Evolutionary conservation across 2,797 vertebrate genomes (phyloP).

Genomic region (Scolopax bukidnonensis): DNA sequence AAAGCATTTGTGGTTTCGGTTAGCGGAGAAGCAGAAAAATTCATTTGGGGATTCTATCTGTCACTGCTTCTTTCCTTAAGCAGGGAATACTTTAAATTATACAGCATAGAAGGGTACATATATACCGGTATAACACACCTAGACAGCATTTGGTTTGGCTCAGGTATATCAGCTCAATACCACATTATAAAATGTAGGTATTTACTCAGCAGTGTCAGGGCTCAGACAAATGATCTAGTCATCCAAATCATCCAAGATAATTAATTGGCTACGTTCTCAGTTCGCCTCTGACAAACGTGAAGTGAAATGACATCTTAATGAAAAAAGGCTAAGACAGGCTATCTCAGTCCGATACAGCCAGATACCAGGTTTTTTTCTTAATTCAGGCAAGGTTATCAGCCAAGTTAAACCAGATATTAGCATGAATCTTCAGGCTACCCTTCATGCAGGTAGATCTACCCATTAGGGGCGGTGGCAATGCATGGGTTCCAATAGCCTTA

Average conservation of each 20-base stretch:
- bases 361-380: background rate
- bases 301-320: background rate
- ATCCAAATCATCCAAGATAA: conserved; percentile 9
- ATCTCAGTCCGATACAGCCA: background rate
- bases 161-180: background rate
- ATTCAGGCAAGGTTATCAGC: background rate
- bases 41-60: background rate
- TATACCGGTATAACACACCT: background rate
- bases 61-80: background rate
- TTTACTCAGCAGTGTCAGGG: conserved; percentile 5
- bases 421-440: background rate
- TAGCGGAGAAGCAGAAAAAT: background rate
- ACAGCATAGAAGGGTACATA: background rate
- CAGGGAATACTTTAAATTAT: background rate
- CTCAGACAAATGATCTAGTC: background rate
- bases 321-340: background rate
- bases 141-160: background rate
- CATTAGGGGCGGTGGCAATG: background rate
- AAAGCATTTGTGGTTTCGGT: background rate
- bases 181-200: background rate
- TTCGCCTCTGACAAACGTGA: background rate
- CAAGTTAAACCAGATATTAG: background rate
- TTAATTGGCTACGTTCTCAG: background rate
- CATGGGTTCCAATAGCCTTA: background rate
- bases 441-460: background rate